phyloP scores from a whole-genome alignment of 35 echinoderm and acorn worm genomes.

The Apostichopus parvimensis region DNA sequence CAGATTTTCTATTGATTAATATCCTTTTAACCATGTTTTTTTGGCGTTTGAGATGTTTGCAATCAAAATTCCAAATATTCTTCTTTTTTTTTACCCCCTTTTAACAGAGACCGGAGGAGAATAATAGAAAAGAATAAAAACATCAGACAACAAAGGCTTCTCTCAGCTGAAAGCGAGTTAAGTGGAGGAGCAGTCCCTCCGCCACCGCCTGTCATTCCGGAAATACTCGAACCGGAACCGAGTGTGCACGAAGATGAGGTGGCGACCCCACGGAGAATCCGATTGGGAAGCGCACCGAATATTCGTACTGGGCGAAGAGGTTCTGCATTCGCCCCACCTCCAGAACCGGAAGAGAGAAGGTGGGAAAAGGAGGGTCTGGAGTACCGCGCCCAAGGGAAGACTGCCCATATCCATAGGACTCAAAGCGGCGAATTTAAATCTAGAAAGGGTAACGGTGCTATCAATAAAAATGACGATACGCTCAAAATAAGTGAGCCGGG shows the following conservation, averaged over 20 bases:
- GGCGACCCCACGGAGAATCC: slow-evolving; percentile 7
- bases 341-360: slow-evolving; percentile 34
- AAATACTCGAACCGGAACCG: slow-evolving; percentile 39
- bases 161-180: slow-evolving; percentile 43
- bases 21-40: too few species aligned
- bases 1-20: too few species aligned
- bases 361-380: slow-evolving; percentile 52
- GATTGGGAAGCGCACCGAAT: slow-evolving; percentile 35
- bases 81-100: neutral
- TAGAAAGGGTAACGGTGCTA: neutral
- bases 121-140: slow-evolving; percentile 36
- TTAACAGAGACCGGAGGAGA: slow-evolving; percentile 36
- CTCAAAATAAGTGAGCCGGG: neutral
- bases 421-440: slow-evolving; percentile 17
- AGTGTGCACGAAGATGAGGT: neutral
- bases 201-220: slow-evolving; percentile 32
- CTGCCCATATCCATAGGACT: slow-evolving; percentile 43
- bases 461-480: neutral
- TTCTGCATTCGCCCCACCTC: slow-evolving; percentile 40
- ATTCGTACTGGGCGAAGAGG: slow-evolving; percentile 33
- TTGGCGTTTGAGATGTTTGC: neutral
- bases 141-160: slow-evolving; percentile 36
- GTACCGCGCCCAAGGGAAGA: slow-evolving; percentile 30
- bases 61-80: too few species aligned
- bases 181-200: neutral